Base-by-base conservation (phyloP, 2,888 invertebrate genomes). In the Bellardia bayeri region DNA sequence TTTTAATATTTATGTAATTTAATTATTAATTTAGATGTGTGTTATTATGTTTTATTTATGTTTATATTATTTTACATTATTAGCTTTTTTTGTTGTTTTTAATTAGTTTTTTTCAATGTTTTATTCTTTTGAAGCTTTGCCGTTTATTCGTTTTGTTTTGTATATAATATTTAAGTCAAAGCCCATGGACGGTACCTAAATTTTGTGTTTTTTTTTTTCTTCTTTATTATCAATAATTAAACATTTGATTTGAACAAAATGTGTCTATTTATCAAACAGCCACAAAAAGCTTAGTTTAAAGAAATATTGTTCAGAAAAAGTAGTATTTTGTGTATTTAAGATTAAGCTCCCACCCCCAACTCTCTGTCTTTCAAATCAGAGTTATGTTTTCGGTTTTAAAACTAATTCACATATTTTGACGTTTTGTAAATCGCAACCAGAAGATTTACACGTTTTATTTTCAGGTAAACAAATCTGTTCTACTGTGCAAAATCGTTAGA, bases 111-210 rank as follows among this genome's bases (percentile, higher is more conserved):
- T 81, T 16, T 58, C 11, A 6, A 61, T 74, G 37, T 33, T 58
- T 40, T 40, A 45, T 33, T 84, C 11, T 81, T 42, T 64, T 69
- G n/a, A 81, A 84, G 87, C 87, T 82, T 85, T 82, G 85, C 63
- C 84, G 83, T 84, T 49, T 83, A 87, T 85, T 63, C 75, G 33
- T 69, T 79, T 63, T 75, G 1, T 37, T 85, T 75, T 75, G 72
- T 82, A 76, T 58, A 78, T 85, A 74, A 76, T 76, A 72, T 71
- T 61, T 79, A 83, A 90, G 89, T 91, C 91, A 93, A 92, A 93
- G 92, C 93, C 91, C 91, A 90, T 93, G 93, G 93, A 93, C 93
- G 93, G 93, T 92, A 93, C 91, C 91, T 88, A 83, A 85, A 86
- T 68, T 54, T 69, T 64, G 37, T 58, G 4, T 33, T 56, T 16